A percentile compares a stretch with the other conserved stretches of the same genome.
phyloP scores from a whole-genome alignment of 2,797 vertebrate genomes.

The Cynodonichthys magdalenae region DNA sequence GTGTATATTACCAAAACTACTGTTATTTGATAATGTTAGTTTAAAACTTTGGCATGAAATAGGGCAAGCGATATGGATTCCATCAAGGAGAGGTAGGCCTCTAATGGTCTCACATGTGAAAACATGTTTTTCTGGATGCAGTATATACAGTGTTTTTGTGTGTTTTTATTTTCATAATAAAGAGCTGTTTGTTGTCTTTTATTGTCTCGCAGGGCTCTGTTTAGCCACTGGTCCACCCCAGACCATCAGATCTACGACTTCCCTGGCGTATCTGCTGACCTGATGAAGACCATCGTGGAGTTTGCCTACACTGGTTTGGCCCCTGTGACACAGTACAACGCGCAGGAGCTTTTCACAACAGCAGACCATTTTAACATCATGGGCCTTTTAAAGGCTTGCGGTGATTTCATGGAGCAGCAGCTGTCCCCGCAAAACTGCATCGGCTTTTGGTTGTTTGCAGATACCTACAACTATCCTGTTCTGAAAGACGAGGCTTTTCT shows the following conservation, averaged over 20 bases:
- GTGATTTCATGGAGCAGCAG: constrained; percentile 14
- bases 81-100: no score
- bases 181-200: background rate
- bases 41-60: no score
- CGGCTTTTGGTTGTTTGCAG: constrained; percentile 25
- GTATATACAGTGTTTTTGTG: background rate
- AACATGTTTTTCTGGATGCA: background rate
- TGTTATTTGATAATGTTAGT: no score
- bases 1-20: no score
- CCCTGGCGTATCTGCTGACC: constrained; percentile 7
- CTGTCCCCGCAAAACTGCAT: constrained; percentile 38
- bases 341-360: constrained; percentile 20
- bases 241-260: constrained; percentile 28
- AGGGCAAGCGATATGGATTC: no score
- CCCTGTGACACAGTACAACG: constrained; percentile 18
- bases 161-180: background rate
- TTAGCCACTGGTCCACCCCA: constrained; percentile 26
- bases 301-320: constrained; percentile 40
- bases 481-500: constrained; percentile 10
- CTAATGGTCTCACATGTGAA: no score
- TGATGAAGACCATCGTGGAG: constrained; percentile 39
- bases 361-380: constrained; percentile 15
- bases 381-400: constrained; percentile 19
- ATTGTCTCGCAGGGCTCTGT: constrained; percentile 26
- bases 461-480: constrained; percentile 1